These are phyloP conservation scores for Tetranychus truncatus DNA, from an alignment of 2,888 invertebrate species.

Conservation along the genomic window DNA sequence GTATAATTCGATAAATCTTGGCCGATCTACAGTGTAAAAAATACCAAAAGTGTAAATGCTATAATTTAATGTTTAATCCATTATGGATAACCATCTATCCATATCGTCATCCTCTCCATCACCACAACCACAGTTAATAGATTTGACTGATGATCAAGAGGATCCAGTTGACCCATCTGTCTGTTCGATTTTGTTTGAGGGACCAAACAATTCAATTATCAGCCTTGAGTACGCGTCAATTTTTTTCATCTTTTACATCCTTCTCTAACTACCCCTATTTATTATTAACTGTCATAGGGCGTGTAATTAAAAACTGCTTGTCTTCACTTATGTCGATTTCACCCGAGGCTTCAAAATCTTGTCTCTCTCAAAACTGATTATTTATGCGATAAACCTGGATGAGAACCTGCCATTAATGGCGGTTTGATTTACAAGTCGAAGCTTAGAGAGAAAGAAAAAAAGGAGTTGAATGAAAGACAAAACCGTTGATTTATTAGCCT, in stretches of 20 bases:
- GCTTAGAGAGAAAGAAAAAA: background rate
- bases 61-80: background rate
- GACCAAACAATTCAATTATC: background rate
- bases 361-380: background rate
- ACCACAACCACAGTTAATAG: background rate
- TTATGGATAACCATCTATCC: background rate
- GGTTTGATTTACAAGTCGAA: background rate
- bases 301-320: background rate
- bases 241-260: background rate
- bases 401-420: background rate
- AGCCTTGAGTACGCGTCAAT: background rate
- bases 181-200: background rate
- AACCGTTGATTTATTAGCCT: background rate
- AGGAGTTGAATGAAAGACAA: background rate
- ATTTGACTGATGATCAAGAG: background rate
- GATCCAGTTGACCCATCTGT: background rate
- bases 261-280: background rate
- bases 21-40: no score
- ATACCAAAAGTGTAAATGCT: background rate
- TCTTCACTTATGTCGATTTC: background rate
- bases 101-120: background rate
- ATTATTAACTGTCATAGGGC: background rate
- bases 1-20: no score
- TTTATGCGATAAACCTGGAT: background rate
- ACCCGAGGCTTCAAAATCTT: background rate